Evolutionary conservation across 1,140 invertebrate species (phyloP), one percentile per base, ranked within the genome.

Genomic region (Homalodisca vitripennis): DNA sequence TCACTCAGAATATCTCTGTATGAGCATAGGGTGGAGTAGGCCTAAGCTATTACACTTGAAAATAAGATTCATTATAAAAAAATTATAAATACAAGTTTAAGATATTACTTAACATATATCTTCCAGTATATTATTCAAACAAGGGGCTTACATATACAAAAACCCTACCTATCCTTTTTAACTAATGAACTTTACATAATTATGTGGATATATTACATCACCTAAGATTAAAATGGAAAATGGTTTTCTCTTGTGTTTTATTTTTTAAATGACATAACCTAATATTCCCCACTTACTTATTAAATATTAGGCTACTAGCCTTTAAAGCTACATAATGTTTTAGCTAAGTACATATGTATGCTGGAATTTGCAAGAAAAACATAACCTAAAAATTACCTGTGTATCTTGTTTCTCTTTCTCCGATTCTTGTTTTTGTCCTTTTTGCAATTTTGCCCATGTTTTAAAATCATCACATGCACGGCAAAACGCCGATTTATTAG

Each of bases 391-490:
- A 6, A 6, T 41, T 22, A 10, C 22, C 22, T 20, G 17, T 51
- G n/a, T 14, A 3, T 51, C 14, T 20, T 51, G 48, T 12, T 3
- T 51, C 48, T 51, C 48, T 51, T 51, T 14, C 3, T 22, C n/a
- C 2, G 48, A 51, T 20, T 51, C 48, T 20, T 51, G 48, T n/a
- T 3, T 51, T n/a, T 51, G 48, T 3, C 48, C 48, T n/a, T 51
- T 51, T 10, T 60, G 2, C 55, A 60, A 12, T 27, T 60, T 60
- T 6, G 55, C 55, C 55, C 55, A 60, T 2, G 55, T 60, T 60
- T 60, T 60, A 30, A 60, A 60, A 60, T 60, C 55, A 60, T 60
- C 55, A 60, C 55, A 60, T 6, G 55, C 55, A 27, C 55, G 26
- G 24, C 55, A 60, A 60, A 30, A 27, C 6, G 26, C 22, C 3